A percentile compares a stretch with the other conserved stretches of the same genome.
Conservation (phyloP, 2,888 invertebrate genomes). For the Saturnia pavonia region DNA sequence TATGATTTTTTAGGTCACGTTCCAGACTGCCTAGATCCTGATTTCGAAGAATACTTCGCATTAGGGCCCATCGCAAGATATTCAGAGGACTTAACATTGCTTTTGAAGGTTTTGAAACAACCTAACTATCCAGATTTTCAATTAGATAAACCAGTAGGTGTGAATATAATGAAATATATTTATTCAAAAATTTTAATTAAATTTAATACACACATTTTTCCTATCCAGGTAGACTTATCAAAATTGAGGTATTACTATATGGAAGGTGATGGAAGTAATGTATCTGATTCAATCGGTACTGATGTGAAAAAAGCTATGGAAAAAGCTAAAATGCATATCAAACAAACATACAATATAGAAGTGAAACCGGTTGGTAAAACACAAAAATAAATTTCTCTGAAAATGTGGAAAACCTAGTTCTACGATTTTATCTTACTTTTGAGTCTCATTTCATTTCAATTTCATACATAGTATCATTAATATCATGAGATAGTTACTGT, state of each 20-base stretch:
- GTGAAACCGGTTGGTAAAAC: conserved; percentile 77
- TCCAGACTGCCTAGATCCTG: conserved; percentile 83
- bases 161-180: not conserved
- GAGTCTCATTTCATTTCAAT: not conserved
- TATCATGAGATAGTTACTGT: not conserved
- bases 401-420: not conserved
- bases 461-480: not conserved
- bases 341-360: conserved; percentile 76
- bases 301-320: conserved; percentile 83
- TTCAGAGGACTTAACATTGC: conserved; percentile 89
- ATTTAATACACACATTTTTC: not conserved
- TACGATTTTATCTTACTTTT: not conserved
- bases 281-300: conserved; percentile 81
- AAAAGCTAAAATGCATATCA: conserved; percentile 78
- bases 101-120: conserved; percentile 86
- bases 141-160: conserved; percentile 67
- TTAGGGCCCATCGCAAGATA: conserved; percentile 95
- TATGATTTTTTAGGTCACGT: conserved; percentile 77
- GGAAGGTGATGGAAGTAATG: conserved; percentile 87
- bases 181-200: not conserved
- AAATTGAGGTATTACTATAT: conserved; percentile 90
- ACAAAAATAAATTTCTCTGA: not conserved
- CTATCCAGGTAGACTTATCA: conserved; percentile 79
- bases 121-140: conserved; percentile 65
- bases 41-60: conserved; percentile 87